Base-by-base conservation (phyloP, 2,888 invertebrate genomes). In the Synanthedon formicaeformis region DNA sequence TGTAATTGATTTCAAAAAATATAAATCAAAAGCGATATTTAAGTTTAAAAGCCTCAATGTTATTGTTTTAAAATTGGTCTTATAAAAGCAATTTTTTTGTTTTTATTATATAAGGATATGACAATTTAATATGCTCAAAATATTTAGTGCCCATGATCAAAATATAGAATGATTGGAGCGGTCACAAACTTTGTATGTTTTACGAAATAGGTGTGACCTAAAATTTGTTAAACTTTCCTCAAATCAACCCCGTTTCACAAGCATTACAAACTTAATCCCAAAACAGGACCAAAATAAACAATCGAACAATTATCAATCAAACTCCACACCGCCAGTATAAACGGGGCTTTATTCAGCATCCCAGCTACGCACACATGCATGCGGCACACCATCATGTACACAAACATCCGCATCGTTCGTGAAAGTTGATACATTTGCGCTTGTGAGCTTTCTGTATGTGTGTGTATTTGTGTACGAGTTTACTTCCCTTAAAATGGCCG, bases 401-500 rank as follows among this genome's bases (percentile, higher is more conserved):
- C 59, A 53, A 58, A 60, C 59, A 53, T 60, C 52, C 60, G 55
- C 57, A 65, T 66, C 65, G 64, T 69, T 63, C 64, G 66, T 65
- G 66, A 64, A 68, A 75, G 71, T 74, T 77, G 71, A 75, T 73
- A 78, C 53, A 52, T 53, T 54, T 58, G 56, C 58, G 56, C 55
- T 50, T 55, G 53, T 56, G 57, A 53, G 53, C 23, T 50, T 12
- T 49, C 27, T 58, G 56, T 58, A 56, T 54, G 50, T 54, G 56
- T 56, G 56, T 52, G 52, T 59, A 62, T 55, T 55, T 55, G 18
- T 54, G 53, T 56, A 57, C 69, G 78, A 79, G 73, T 77, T 71
- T 48, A 76, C 69, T 69, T 69, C 64, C 67, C 78, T 76, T 81
- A 81, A 84, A 84, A 85, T 85, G 85, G 85, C 85, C 75, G 85